Evolutionary conservation across 92 coral and sea anemone genomes (phyloP).

Genomic region (Palythoa caribaeorum): DNA sequence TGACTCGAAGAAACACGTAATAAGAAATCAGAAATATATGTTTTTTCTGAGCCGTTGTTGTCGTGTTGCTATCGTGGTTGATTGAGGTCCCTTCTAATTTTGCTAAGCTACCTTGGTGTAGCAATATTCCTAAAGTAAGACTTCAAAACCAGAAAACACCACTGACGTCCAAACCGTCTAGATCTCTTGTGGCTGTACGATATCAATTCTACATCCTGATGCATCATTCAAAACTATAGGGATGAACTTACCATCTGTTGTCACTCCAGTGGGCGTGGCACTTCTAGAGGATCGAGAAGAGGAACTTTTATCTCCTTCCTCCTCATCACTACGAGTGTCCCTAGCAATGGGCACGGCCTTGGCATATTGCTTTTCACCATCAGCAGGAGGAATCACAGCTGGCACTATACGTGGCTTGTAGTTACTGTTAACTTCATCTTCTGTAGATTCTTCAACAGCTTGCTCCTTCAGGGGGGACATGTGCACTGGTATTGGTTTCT

Average conservation of each 20-base stretch:
- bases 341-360: background rate
- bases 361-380: background rate
- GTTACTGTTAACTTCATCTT: constrained; percentile 62
- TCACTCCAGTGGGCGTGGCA: constrained; percentile 18
- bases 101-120: no score
- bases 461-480: constrained; percentile 82
- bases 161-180: no score
- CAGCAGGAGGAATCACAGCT: background rate
- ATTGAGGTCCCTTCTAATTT: no score
- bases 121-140: no score
- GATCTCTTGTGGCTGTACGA: no score
- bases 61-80: no score
- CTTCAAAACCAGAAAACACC: no score
- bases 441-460: constrained; percentile 45
- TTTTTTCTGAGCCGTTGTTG: no score
- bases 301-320: constrained; percentile 10
- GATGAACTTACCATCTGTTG: constrained; percentile 33
- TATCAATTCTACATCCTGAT: background rate
- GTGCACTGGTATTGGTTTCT: constrained; percentile 86
- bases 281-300: constrained; percentile 40
- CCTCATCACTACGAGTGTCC: constrained; percentile 42
- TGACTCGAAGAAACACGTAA: no score
- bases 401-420: constrained; percentile 53
- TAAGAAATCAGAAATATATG: no score
- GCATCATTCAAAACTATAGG: no score